Base-by-base conservation (phyloP, 1,140 invertebrate species). In the Dinothrombium tinctorium region DNA sequence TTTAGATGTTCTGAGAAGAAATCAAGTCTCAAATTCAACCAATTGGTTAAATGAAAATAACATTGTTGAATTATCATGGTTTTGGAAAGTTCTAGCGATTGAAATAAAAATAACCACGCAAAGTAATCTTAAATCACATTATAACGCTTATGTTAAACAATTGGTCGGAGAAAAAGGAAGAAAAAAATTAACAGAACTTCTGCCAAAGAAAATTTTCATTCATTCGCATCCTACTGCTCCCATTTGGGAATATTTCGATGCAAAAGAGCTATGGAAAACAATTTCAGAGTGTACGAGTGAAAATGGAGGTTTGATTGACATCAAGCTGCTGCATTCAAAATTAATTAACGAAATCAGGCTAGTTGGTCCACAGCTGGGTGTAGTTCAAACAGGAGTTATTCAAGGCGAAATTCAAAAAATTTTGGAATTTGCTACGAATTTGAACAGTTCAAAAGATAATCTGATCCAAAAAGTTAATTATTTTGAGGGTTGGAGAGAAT, bases 241-340 rank as follows among this genome's bases (percentile, higher is more conserved):
- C 11, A 42, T 24, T 24, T 48, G 48, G 39, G 46, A 48, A 22
- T 48, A 33, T 37, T 48, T 48, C 20, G 44, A 48, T 35, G 22
- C 14, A 9, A 42, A 45, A 33, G 46, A 46, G 37, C 36, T 48
- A n/a, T 39, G 36, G 44, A 46, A 47, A 43, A 41, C 40, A 2
- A 41, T 48, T 15, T 17, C 28, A 7, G 37, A 41, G 11, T 39
- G 35, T 21, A 37, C 33, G 4, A 33, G 24, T 17, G n/a, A 6
- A 3, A 21, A 41, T 20, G 33, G 35, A 6, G 26, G 26, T 22
- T n/a, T 35, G 6, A 42, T 48, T 14, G 38, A 48, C 40, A 12
- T 48, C n/a, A 41, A 40, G 32, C n/a, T 33, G 14, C 24, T 48
- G 5, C 38, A 47, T 33, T 40, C 37, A 31, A 46, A 46, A 32